These are phyloP conservation scores for Chamaea fasciata DNA, from an alignment of 2,113 vertebrate genomes.

Conservation along the genomic window DNA sequence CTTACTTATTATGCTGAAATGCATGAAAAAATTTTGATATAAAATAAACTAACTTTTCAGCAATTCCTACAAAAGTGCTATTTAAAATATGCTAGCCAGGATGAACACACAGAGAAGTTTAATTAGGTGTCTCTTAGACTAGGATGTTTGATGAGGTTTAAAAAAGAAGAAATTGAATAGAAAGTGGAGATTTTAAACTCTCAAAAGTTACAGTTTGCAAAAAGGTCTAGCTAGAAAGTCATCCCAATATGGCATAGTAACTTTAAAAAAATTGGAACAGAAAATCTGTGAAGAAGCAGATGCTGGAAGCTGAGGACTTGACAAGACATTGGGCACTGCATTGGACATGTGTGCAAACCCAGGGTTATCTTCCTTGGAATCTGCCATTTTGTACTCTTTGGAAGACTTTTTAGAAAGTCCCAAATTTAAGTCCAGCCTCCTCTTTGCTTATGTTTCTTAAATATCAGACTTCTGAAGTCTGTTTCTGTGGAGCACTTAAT, in stretches of 20 bases:
- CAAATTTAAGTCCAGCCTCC: not conserved
- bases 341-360: not conserved
- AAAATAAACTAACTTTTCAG: not conserved
- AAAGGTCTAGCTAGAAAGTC: not conserved
- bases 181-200: not conserved
- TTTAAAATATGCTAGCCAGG: not conserved
- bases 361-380: not conserved
- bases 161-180: not conserved
- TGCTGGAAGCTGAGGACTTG: not conserved
- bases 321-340: not conserved
- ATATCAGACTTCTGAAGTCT: not conserved
- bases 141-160: not conserved
- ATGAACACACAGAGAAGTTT: not conserved
- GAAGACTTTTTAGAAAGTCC: not conserved
- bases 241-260: not conserved
- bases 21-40: not conserved
- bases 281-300: not conserved
- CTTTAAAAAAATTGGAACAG: not conserved
- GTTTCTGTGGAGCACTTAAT: conserved; percentile 11
- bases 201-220: not conserved
- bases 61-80: not conserved
- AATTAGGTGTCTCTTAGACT: not conserved
- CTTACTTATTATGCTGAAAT: not conserved
- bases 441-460: not conserved
- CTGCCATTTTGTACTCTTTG: not conserved